Evolutionary conservation across 2,797 vertebrate species (phyloP).

Genomic region (Sebastiscus albofasciatus): DNA sequence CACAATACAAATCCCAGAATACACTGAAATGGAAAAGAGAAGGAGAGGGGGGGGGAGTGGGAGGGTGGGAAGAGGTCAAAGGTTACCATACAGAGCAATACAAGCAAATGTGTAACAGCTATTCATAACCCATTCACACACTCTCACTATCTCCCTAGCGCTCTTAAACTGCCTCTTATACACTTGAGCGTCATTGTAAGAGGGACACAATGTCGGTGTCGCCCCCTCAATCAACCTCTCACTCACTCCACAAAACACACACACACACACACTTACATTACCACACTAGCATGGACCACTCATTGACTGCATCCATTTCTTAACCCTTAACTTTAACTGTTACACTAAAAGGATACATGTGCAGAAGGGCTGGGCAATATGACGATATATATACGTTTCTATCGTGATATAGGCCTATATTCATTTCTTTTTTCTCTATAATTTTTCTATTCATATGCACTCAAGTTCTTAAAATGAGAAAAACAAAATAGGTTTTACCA

Average conservation of each 20-base stretch:
- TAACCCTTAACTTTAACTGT: slow-evolving; percentile 3
- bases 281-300: slow-evolving; percentile 13
- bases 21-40: slow-evolving; percentile 82
- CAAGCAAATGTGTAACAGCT: slow-evolving; percentile 71
- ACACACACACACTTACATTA: not conserved
- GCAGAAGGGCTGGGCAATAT: no score
- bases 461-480: no score
- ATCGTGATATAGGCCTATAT: no score
- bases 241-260: slow-evolving; percentile 53
- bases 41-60: not conserved
- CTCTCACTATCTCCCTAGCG: slow-evolving; percentile 65
- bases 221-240: slow-evolving; percentile 69
- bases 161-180: slow-evolving; percentile 69
- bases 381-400: no score
- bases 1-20: slow-evolving; percentile 97
- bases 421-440: no score
- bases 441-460: no score
- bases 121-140: slow-evolving; percentile 77
- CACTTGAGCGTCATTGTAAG: slow-evolving; percentile 67
- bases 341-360: not conserved
- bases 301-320: slow-evolving; percentile 5
- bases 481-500: no score
- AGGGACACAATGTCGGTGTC: slow-evolving; percentile 61
- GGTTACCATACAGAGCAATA: slow-evolving; percentile 67
- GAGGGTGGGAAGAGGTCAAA: slow-evolving; percentile 44